phyloP scores from a whole-genome alignment of 2,888 invertebrate genomes.

The Axea sp. region DNA sequence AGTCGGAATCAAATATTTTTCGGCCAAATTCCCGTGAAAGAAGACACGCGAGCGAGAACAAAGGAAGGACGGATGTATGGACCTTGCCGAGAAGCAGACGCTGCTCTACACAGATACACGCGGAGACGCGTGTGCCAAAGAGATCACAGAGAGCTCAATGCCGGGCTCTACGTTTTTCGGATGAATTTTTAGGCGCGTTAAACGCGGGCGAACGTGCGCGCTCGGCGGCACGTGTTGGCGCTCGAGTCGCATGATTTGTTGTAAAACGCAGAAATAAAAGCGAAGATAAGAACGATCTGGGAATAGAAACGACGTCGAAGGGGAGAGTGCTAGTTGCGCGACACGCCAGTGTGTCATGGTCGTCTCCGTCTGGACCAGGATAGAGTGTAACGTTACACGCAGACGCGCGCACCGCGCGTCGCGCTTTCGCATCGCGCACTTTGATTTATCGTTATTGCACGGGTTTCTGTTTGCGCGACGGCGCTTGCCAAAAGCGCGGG shows the following conservation, averaged over 20 bases:
- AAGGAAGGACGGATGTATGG: slow-evolving; percentile 33
- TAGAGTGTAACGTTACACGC: slow-evolving; percentile 16
- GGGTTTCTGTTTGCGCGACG: slow-evolving; percentile 12
- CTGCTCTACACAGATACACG: slow-evolving; percentile 7
- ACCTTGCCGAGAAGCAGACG: slow-evolving; percentile 13
- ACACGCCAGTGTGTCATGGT: slow-evolving; percentile 59
- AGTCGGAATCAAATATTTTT: no score
- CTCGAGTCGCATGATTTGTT: slow-evolving; percentile 26
- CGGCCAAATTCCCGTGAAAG: no score
- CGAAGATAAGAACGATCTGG: slow-evolving; percentile 32
- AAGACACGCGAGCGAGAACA: slow-evolving; percentile 18
- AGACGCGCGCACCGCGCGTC: slow-evolving; percentile 4
- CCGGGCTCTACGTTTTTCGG: slow-evolving; percentile 48
- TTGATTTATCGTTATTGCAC: slow-evolving; percentile 16
- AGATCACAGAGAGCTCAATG: slow-evolving; percentile 58
- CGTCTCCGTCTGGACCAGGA: slow-evolving; percentile 53
- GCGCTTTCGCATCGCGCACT: slow-evolving; percentile 5
- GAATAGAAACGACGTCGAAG: slow-evolving; percentile 53
- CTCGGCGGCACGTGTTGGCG: slow-evolving; percentile 9
- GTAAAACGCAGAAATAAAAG: slow-evolving; percentile 34
- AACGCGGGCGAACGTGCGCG: slow-evolving; percentile 8
- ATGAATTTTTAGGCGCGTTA: slow-evolving; percentile 6
- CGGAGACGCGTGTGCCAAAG: slow-evolving; percentile 16
- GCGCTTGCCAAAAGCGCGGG: slow-evolving; percentile 17
- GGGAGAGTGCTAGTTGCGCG: slow-evolving; percentile 41